phyloP scores from a whole-genome alignment of 2,113 vertebrate genomes.

The Hippopotamus amphibius region DNA sequence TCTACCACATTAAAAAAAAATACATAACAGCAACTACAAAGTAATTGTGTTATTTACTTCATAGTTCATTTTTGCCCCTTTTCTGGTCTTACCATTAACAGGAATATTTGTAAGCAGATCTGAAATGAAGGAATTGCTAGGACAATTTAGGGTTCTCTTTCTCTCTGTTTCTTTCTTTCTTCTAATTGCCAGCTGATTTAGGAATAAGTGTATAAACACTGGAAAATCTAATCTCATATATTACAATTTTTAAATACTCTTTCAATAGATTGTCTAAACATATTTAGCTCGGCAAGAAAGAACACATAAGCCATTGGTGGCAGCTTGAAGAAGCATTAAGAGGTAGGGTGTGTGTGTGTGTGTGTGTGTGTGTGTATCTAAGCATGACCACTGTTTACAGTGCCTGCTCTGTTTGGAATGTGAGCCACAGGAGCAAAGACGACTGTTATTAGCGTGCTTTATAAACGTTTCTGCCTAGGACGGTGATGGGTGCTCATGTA shows the following conservation, averaged over 20 bases:
- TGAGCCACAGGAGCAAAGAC: neutral
- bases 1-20: neutral
- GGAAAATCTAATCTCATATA: neutral
- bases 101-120: neutral
- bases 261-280: neutral
- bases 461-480: slow-evolving; percentile 11
- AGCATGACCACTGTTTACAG: slow-evolving; percentile 43
- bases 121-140: neutral
- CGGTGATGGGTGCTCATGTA: neutral
- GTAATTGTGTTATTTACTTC: neutral
- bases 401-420: slow-evolving; percentile 49
- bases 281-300: neutral
- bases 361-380: neutral
- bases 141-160: neutral
- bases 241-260: neutral
- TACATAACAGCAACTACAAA: neutral
- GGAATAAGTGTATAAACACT: neutral
- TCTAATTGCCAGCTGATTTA: neutral
- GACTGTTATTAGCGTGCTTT: slow-evolving; percentile 39
- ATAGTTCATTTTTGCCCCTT: neutral
- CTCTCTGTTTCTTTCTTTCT: neutral
- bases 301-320: neutral
- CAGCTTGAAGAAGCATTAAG: slow-evolving; percentile 15
- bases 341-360: neutral
- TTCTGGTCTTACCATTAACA: neutral